Base-by-base conservation (phyloP, 2,888 invertebrate species). In the Selenia dentaria region DNA sequence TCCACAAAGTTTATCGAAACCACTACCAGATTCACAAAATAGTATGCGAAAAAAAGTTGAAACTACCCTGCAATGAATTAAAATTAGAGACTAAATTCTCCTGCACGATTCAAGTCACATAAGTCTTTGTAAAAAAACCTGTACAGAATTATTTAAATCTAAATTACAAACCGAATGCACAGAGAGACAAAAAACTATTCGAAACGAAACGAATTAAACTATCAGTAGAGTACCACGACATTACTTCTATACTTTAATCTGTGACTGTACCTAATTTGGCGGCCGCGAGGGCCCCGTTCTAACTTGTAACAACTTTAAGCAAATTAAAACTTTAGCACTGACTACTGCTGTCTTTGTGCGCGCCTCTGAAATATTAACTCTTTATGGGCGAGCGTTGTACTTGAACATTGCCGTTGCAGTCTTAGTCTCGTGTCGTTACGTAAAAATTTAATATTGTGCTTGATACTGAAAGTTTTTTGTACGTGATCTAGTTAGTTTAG, bases 271-370 rank as follows among this genome's bases (percentile, higher is more conserved):
- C 81, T 83, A 88, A 87, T 88, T 88, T 87, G 87, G 87, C 83
- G 80, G 78, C 77, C 79, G 76, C 84, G 60, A 75, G 83, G 84
- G 88, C 80, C 80, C 79, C 80, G 84, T 85, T 87, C 85, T 80
- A 86, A 88, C 72, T 88, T 83, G 84, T 82, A 83, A 85, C 87
- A 87, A 89, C 79, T 89, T 85, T 83, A 89, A 90, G 85, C 89
- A 87, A 90, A 90, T 90, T 89, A 89, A 90, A 90, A 89, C 81
- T 90, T 89, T 69, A 62, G 59, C 67, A 70, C 78, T 82, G 84
- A 83, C 86, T 85, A 87, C 84, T 81, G 86, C 80, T 79, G 76
- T 75, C 79, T 87, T 81, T 82, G 85, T 85, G 78, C 76, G 75
- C 64, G 67, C 70, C 63, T 69, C 70, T 89, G 82, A 88, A 90